Conservation (phyloP, 2,797 vertebrate species). For the Esox lucius region DNA sequence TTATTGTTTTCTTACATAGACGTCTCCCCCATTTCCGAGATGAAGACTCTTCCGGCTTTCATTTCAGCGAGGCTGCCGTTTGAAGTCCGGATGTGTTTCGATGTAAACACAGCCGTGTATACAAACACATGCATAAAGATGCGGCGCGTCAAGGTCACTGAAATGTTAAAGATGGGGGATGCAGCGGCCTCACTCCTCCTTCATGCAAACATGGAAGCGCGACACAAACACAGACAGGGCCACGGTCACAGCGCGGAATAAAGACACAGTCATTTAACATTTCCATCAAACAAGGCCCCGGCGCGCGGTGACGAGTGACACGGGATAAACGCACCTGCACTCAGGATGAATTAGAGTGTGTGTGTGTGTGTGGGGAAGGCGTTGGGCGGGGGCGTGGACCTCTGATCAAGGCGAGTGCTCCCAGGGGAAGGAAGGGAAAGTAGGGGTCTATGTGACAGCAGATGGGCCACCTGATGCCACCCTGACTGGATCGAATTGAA, state of each 20-base stretch:
- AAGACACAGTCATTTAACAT: not conserved
- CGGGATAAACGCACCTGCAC: not conserved
- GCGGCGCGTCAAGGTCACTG: not conserved
- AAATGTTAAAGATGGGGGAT: not conserved
- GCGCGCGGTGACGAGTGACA: not conserved
- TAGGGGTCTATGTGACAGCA: conserved; percentile 63
- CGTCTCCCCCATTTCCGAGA: conserved; percentile 6
- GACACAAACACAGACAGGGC: not conserved
- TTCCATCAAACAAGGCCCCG: not conserved
- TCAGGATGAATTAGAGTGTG: not conserved
- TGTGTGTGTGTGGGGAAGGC: not conserved
- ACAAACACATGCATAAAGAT: not conserved
- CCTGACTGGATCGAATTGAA: conserved; percentile 75
- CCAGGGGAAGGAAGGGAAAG: conserved; percentile 60
- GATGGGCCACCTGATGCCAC: conserved; percentile 74
- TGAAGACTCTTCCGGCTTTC: conserved; percentile 1
- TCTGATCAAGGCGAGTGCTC: conserved; percentile 66
- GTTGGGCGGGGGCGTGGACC: conserved; percentile 33
- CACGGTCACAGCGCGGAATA: not conserved
- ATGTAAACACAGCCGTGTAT: not conserved
- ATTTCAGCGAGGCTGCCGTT: conserved; percentile 11
- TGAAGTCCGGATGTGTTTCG: conserved; percentile 3
- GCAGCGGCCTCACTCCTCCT: not conserved
- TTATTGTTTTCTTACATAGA: not conserved
- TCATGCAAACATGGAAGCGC: not conserved